Evolutionary conservation across 2,113 vertebrate genomes (phyloP).

Genomic region (Telmatochromis bifrenatus): DNA sequence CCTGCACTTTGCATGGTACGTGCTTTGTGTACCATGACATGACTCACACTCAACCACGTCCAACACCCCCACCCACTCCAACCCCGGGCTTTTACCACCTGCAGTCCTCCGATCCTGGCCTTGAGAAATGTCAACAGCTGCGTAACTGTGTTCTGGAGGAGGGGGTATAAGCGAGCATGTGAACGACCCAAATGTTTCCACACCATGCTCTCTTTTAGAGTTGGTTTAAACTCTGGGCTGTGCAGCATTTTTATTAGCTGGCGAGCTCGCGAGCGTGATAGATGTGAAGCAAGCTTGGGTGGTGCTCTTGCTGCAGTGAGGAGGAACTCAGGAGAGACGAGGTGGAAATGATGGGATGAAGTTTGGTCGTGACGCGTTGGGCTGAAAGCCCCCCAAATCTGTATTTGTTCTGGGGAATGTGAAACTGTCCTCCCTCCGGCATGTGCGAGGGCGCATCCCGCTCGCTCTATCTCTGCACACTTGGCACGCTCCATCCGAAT

Average conservation of each 20-base stretch:
- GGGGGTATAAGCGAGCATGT: background rate
- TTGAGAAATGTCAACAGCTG: conserved; percentile 52
- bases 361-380: conserved; percentile 39
- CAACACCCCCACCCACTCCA: background rate
- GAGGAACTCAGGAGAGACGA: conserved; percentile 16
- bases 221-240: conserved; percentile 2
- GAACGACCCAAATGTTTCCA: background rate
- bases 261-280: background rate
- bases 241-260: background rate
- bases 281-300: conserved; percentile 45
- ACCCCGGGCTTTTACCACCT: conserved; percentile 21
- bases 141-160: background rate
- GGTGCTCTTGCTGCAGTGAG: conserved; percentile 39
- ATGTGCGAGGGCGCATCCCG: conserved; percentile 58
- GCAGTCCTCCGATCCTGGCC: conserved; percentile 37
- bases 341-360: conserved; percentile 48
- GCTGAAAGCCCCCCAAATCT: conserved; percentile 40
- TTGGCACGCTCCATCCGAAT: conserved; percentile 67
- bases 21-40: conserved; percentile 74
- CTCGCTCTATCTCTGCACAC: conserved; percentile 65
- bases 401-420: conserved; percentile 59
- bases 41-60: conserved; percentile 49
- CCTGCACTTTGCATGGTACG: conserved; percentile 71
- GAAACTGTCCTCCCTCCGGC: conserved; percentile 61
- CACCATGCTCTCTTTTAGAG: background rate